Conservation (phyloP, 2,797 vertebrate genomes). For the Danio jaintianensis region DNA sequence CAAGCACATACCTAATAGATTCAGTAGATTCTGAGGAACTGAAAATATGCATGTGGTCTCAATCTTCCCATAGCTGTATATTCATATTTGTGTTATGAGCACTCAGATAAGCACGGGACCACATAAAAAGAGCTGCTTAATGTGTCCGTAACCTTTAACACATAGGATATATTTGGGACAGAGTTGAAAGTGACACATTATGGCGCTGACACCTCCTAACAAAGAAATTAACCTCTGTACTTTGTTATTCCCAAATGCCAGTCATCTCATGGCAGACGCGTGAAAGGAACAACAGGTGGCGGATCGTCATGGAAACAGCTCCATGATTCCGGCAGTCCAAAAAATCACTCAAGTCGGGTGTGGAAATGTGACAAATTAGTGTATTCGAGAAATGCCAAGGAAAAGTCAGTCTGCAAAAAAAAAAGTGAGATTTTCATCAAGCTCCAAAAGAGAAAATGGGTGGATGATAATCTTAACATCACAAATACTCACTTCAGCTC, state of each 20-base stretch:
- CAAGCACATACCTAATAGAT: too few relatives aligned
- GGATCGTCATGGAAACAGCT: conserved; percentile 67
- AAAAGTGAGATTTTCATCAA: conserved; percentile 16
- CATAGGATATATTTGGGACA: neutral
- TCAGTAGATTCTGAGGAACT: too few relatives aligned
- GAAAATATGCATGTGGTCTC: too few relatives aligned
- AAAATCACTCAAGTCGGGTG: conserved; percentile 59
- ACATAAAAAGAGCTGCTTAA: neutral
- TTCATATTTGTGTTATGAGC: neutral
- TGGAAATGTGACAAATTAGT: conserved; percentile 25
- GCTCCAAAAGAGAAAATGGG: neutral
- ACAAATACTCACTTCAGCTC: conserved; percentile 3
- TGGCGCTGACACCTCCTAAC: conserved; percentile 64
- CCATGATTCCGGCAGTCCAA: conserved; percentile 65
- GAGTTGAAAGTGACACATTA: conserved; percentile 64
- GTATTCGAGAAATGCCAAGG: conserved; percentile 16
- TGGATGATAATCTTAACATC: neutral
- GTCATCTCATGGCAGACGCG: conserved; percentile 73
- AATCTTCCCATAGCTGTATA: too few relatives aligned
- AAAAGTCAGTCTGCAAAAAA: neutral
- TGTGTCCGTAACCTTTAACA: neutral
- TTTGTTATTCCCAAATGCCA: conserved; percentile 62
- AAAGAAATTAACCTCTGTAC: conserved; percentile 76
- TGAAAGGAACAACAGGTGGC: conserved; percentile 80
- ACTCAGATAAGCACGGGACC: neutral